A percentile compares a stretch with the other conserved stretches of the same genome.
Conservation (phyloP, 2,113 vertebrate genomes). For the Pygoscelis adeliae region DNA sequence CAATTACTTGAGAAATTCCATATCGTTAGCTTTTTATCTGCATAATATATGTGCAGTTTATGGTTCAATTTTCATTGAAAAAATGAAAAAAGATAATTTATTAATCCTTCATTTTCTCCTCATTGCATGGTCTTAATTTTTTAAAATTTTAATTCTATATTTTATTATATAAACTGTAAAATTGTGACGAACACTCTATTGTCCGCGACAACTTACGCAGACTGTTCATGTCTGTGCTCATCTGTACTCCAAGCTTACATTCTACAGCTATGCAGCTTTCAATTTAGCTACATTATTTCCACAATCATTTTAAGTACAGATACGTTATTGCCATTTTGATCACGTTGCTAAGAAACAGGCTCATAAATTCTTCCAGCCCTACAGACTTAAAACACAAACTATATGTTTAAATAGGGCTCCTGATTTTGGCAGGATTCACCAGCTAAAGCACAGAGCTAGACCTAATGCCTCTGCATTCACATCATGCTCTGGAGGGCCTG, state of each 20-base stretch:
- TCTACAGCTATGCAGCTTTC: background rate
- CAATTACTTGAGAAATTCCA: background rate
- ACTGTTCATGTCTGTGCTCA: background rate
- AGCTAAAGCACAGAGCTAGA: background rate
- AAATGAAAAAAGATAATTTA: background rate
- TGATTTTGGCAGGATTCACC: background rate
- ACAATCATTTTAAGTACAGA: background rate
- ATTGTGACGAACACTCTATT: background rate
- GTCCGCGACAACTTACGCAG: background rate
- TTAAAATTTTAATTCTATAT: background rate
- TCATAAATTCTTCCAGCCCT: background rate
- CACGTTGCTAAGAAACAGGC: background rate
- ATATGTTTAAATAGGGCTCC: background rate
- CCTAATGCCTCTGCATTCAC: background rate
- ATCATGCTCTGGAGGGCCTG: background rate
- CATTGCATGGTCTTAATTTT: background rate
- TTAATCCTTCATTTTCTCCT: background rate
- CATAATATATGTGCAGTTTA: background rate
- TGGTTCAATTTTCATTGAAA: background rate
- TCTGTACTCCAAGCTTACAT: background rate
- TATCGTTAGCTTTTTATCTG: background rate
- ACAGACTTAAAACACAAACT: background rate
- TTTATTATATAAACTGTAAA: background rate
- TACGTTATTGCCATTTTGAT: background rate
- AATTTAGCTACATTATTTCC: background rate